Evolutionary conservation across 1,140 invertebrate genomes (phyloP).

Genomic region (Eueides isabella): DNA sequence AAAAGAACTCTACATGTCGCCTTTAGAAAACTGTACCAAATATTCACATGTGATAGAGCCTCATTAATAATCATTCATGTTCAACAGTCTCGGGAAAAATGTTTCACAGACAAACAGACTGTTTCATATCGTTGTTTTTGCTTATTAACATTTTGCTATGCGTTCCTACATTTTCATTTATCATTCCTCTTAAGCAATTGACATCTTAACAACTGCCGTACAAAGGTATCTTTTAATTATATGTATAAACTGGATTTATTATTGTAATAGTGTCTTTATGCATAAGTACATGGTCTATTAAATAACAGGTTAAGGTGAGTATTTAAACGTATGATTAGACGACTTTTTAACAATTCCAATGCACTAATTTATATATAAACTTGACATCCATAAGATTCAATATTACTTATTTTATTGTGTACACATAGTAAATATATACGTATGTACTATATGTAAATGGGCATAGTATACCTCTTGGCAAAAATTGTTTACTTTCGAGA

Average conservation of each 20-base stretch:
- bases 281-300: background rate
- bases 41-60: background rate
- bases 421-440: background rate
- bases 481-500: too few relatives aligned
- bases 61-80: conserved; percentile 5
- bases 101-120: background rate
- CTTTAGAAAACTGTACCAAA: background rate
- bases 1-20: conserved; percentile 10
- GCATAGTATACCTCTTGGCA: too few relatives aligned
- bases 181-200: background rate
- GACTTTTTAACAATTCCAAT: background rate
- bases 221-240: background rate
- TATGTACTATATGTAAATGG: background rate
- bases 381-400: background rate
- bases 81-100: background rate
- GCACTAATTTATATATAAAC: background rate
- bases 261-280: background rate
- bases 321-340: conserved; percentile 7
- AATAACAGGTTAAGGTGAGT: conserved; percentile 7
- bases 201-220: background rate
- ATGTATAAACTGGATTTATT: conserved; percentile 6
- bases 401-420: background rate
- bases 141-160: background rate
- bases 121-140: background rate
- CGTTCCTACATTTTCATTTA: background rate